phyloP scores from a whole-genome alignment of 2,113 vertebrate species.

The Bubo bubo region DNA sequence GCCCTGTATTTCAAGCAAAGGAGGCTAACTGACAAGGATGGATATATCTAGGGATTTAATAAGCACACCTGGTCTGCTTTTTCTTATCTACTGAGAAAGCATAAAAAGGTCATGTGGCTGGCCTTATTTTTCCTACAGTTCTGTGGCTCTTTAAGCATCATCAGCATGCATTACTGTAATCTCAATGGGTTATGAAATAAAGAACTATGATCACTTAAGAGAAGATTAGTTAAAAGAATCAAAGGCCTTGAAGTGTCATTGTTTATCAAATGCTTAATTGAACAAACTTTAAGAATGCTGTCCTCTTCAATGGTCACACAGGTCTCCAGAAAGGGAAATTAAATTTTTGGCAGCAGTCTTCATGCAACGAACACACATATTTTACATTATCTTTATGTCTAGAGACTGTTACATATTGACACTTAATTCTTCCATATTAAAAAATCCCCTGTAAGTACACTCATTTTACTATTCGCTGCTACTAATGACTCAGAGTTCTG shows the following conservation, averaged over 20 bases:
- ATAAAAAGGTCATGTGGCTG: neutral
- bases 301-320: neutral
- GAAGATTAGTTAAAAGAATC: neutral
- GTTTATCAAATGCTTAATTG: neutral
- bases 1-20: neutral
- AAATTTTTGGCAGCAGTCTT: neutral
- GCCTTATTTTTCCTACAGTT: neutral
- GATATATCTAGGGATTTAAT: neutral
- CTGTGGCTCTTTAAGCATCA: neutral
- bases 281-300: neutral
- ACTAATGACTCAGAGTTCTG: neutral
- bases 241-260: neutral
- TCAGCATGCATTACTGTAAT: neutral
- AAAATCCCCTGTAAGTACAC: accelerated
- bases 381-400: neutral
- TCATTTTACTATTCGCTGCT: neutral
- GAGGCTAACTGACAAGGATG: neutral
- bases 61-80: neutral
- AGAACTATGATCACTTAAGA: neutral
- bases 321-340: neutral
- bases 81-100: neutral
- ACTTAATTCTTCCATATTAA: neutral
- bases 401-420: neutral
- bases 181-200: neutral
- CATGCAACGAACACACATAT: neutral